Percentiles rank a stretch among this genome's conserved stretches.
phyloP scores from a whole-genome alignment of 2,888 invertebrate species.

The Autographa pulchrina region DNA sequence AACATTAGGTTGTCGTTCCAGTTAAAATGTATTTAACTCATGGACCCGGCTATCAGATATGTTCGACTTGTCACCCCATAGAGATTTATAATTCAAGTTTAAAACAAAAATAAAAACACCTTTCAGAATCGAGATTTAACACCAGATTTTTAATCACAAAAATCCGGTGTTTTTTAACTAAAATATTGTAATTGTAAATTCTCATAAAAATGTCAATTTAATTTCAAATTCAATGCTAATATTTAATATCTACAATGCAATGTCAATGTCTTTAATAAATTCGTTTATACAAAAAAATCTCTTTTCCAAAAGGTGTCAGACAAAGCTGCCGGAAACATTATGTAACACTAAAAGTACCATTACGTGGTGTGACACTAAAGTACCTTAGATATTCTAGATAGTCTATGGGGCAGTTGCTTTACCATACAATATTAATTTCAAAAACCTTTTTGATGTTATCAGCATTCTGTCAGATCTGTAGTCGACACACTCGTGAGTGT shows the following conservation, averaged over 20 bases:
- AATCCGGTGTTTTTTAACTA: no score
- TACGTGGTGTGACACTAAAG: constrained; percentile 1
- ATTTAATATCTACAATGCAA: constrained; percentile 5
- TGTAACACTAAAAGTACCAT: constrained; percentile 11
- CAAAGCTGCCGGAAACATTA: constrained; percentile 10
- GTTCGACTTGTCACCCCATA: constrained; percentile 19
- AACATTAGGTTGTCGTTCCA: not conserved
- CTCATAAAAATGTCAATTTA: constrained; percentile 3
- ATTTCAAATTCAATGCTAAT: constrained; percentile 1
- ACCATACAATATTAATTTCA: not conserved
- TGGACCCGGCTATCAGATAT: constrained; percentile 17
- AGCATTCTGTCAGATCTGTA: no score
- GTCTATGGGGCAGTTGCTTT: not conserved
- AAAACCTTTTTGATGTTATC: no score
- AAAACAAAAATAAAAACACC: not conserved
- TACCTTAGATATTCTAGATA: not conserved
- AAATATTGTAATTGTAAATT: not conserved
- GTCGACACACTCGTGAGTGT: no score
- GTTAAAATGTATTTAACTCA: not conserved
- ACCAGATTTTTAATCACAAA: no score
- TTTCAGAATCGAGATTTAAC: constrained; percentile 7
- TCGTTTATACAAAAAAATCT: not conserved
- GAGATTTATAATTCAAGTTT: constrained; percentile 22
- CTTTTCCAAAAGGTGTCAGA: constrained; percentile 10
- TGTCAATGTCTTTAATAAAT: constrained; percentile 4